Evolutionary conservation across 1,140 invertebrate genomes (phyloP), one percentile per base, ranked within the genome.

Genomic region (Caligus rogercresseyi): DNA sequence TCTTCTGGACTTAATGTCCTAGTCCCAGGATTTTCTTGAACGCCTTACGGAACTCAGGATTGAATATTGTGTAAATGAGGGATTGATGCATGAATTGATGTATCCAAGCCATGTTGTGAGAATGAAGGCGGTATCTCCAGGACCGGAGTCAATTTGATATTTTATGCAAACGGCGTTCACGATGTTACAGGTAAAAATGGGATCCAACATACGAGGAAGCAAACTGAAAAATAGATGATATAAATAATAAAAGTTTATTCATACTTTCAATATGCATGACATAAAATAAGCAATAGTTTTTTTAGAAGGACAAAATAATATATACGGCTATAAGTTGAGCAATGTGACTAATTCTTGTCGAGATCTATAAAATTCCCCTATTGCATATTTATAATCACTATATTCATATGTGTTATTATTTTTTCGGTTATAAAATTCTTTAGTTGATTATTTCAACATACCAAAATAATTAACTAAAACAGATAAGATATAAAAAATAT

Each of bases 61-160:
- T 98, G 78, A 98, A 98, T 70, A 99, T 96, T 51, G 95, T 98
- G 74, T 98, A 98, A 73, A 98, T 98, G 98, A 85, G 1, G 93
- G 93, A 77, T 97, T 98, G 63, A 97, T 85, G 71, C 91, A 81
- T 66, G 78, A 94, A 77, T 98, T 99, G 78, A 98, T 92, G 76
- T 97, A 99, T 25, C 64, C 68, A 26, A 99, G 78, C 95, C 95
- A 98, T 1, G 93, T 95, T 65, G 90, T 94, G 52, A 94, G 78
- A 69, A 97, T 87, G 75, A 97, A 96, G 13, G 84, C 85, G 0
- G 84, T 84, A 31, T 92, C 81, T 11, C 89, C 88, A 0, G 90
- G 89, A 64, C 84, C 81, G 73, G 87, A 94, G 65, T 83, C 78
- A 62, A 78, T 77, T 19, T 80, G 78, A 66, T 92, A 77, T 73